Percentiles rank a stretch among this genome's conserved stretches.
Conservation (phyloP, 2,797 vertebrate genomes). For the Prunella strophiata region DNA sequence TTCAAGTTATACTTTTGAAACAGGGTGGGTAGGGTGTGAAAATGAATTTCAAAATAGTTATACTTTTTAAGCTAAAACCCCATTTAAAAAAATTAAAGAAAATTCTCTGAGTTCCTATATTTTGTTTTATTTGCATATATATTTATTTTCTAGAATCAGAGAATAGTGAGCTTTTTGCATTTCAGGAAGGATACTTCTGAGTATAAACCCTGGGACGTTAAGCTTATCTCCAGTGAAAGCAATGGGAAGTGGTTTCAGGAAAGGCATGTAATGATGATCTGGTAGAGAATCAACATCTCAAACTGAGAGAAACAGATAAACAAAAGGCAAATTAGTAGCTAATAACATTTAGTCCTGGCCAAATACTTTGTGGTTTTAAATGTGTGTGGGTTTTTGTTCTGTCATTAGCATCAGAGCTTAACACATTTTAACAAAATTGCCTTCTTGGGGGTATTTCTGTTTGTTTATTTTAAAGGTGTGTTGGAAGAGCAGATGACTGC, state of each 20-base stretch:
- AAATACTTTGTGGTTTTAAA: background rate
- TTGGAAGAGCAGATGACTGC: background rate
- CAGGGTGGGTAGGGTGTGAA: background rate
- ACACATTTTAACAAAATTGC: background rate
- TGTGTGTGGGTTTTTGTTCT: background rate
- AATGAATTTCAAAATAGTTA: background rate
- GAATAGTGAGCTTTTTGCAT: background rate
- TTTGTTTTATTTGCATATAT: background rate
- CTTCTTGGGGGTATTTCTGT: background rate
- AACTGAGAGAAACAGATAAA: background rate
- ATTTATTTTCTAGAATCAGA: background rate
- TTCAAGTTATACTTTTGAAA: background rate
- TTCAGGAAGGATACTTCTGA: background rate
- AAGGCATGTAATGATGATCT: background rate
- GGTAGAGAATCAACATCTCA: background rate
- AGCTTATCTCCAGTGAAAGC: background rate
- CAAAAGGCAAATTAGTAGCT: background rate
- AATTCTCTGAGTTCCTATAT: background rate
- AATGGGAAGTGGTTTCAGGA: background rate
- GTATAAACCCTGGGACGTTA: background rate
- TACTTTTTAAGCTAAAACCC: accelerated
- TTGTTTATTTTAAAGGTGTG: background rate
- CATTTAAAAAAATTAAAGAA: background rate
- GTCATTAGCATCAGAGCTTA: background rate
- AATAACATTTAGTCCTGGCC: background rate